These are phyloP conservation scores for Scaptomyza montana DNA, from an alignment of 1,140 invertebrate genomes.

Conservation along the genomic window DNA sequence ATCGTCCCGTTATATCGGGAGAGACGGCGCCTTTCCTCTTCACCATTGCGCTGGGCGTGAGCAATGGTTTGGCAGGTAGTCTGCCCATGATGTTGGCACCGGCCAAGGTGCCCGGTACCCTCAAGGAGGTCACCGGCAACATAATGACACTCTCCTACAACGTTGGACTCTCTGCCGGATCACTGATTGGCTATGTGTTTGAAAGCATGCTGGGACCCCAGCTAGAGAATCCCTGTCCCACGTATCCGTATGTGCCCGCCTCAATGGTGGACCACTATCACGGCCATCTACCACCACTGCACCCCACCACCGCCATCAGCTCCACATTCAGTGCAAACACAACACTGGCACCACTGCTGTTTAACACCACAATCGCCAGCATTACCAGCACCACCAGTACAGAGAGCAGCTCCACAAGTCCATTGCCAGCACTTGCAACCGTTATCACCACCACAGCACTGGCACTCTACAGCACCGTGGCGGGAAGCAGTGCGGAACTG, in stretches of 20 bases:
- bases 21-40: conserved; percentile 87
- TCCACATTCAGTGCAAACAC: conserved; percentile 44
- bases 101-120: conserved; percentile 90
- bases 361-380: conserved; percentile 65
- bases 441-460: conserved; percentile 70
- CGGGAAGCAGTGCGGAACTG: conserved; percentile 61
- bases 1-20: conserved; percentile 88
- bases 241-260: conserved; percentile 68
- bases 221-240: conserved; percentile 83
- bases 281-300: conserved; percentile 46
- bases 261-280: conserved; percentile 58
- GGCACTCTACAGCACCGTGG: conserved; percentile 65
- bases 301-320: conserved; percentile 53
- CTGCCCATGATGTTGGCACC: conserved; percentile 96
- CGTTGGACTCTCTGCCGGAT: conserved; percentile 92
- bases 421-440: conserved; percentile 61
- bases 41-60: conserved; percentile 90
- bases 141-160: conserved; percentile 97
- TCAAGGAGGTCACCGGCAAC: conserved; percentile 92
- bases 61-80: conserved; percentile 94
- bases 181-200: conserved; percentile 92
- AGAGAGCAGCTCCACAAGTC: conserved; percentile 42
- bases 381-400: conserved; percentile 44
- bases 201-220: conserved; percentile 89
- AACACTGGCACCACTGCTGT: conserved; percentile 56